These are phyloP conservation scores for Diadumene lineata DNA, from an alignment of 92 coral and sea anemone genomes.

Conservation along the genomic window DNA sequence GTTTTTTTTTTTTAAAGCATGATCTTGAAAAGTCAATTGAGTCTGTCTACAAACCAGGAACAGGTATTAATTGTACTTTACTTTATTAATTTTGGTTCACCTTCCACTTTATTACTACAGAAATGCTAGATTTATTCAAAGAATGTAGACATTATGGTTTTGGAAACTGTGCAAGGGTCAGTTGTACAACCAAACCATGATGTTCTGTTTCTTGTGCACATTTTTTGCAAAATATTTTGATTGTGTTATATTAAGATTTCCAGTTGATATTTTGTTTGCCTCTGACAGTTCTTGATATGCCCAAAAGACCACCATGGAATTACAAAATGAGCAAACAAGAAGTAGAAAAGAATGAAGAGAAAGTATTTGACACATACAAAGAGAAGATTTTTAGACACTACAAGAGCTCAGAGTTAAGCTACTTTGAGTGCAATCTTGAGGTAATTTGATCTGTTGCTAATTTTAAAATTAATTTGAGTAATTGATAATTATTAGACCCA, in stretches of 20 bases:
- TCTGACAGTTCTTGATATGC: slow-evolving; percentile 85
- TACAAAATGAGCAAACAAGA: slow-evolving; percentile 85
- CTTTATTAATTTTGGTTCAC: not conserved
- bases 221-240: not conserved
- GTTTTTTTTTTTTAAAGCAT: slow-evolving; percentile 31
- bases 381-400: slow-evolving; percentile 64
- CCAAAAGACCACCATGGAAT: slow-evolving; percentile 90
- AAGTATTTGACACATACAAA: slow-evolving; percentile 71
- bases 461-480: too few relatives aligned
- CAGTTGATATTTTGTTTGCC: too few relatives aligned
- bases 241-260: not conserved
- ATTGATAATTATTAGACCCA: too few relatives aligned
- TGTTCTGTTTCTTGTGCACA: too few relatives aligned
- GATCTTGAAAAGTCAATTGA: slow-evolving; percentile 83
- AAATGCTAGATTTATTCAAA: not conserved
- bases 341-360: slow-evolving; percentile 78
- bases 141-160: too few relatives aligned
- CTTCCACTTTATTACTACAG: not conserved
- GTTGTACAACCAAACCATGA: too few relatives aligned
- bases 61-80: slow-evolving; percentile 42
- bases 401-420: slow-evolving; percentile 71
- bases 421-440: slow-evolving; percentile 97
- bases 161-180: too few relatives aligned
- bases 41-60: slow-evolving; percentile 83
- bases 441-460: slow-evolving; percentile 28